Evolutionary conservation across 2,888 invertebrate genomes (phyloP).

Genomic region (Rhagophthalmus giganteus): DNA sequence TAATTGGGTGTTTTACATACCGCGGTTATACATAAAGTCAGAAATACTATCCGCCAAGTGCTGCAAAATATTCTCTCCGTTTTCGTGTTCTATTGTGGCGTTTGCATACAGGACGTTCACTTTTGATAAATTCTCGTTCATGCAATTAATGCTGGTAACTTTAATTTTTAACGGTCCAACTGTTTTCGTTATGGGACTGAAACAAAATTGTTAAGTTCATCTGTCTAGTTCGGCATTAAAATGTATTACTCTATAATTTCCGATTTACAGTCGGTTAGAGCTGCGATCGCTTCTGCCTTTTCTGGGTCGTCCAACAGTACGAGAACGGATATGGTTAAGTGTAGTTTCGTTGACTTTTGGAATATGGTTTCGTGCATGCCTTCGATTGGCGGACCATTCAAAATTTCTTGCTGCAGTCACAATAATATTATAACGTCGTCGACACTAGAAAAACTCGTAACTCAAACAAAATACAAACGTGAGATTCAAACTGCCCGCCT

Average conservation of each 20-base stretch:
- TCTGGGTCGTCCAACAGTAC: conserved; percentile 77
- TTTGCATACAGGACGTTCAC: conserved; percentile 81
- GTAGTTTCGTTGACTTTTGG: conserved; percentile 70
- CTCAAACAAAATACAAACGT: no score
- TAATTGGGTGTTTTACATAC: no score
- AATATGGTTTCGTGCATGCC: conserved; percentile 76
- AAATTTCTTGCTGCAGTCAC: conserved; percentile 43
- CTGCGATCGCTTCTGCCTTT: conserved; percentile 63
- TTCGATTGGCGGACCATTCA: conserved; percentile 50
- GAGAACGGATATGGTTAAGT: conserved; percentile 79
- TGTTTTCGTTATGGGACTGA: conserved; percentile 40
- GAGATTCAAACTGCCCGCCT: no score
- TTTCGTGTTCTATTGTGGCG: conserved; percentile 56
- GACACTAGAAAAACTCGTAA: no score
- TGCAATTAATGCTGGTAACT: conserved; percentile 79
- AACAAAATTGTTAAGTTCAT: conserved; percentile 9
- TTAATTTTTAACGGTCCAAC: conserved; percentile 55
- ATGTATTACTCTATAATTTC: conserved; percentile 61
- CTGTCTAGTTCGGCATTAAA: conserved; percentile 22
- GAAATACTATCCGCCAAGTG: conserved; percentile 64
- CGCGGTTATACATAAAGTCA: conserved; percentile 64
- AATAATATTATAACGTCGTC: no score
- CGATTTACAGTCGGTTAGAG: conserved; percentile 67
- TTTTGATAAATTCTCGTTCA: conserved; percentile 85
- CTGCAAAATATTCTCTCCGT: conserved; percentile 62